Evolutionary conservation across 2,888 invertebrate genomes (phyloP).

Genomic region (Spodoptera littoralis): DNA sequence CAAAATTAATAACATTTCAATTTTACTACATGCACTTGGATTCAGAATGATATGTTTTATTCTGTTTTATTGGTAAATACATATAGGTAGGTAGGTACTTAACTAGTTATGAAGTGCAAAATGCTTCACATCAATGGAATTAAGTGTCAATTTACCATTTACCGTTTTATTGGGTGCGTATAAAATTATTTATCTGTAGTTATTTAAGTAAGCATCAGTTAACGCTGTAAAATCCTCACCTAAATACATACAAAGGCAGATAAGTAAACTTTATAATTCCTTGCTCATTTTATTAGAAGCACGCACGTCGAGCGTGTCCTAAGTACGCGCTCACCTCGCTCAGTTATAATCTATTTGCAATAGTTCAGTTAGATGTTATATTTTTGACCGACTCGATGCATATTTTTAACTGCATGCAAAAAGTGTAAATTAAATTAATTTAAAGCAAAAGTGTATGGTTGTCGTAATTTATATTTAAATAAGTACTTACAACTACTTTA

Average conservation of each 20-base stretch:
- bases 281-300: slow-evolving; percentile 50
- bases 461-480: no score
- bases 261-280: slow-evolving; percentile 39
- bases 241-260: slow-evolving; percentile 39
- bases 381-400: no score
- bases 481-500: no score
- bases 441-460: no score
- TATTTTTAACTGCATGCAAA: no score
- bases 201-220: slow-evolving; percentile 36
- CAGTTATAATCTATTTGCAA: slow-evolving; percentile 1
- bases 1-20: no score
- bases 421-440: no score
- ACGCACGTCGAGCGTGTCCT: slow-evolving; percentile 48
- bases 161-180: slow-evolving; percentile 43
- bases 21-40: no score
- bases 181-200: slow-evolving; percentile 39
- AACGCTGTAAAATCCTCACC: slow-evolving; percentile 35
- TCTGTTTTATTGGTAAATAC: no score
- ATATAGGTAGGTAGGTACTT: neutral
- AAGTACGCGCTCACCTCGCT: slow-evolving; percentile 1
- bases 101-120: neutral
- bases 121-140: slow-evolving; percentile 3
- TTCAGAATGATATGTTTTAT: no score
- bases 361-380: neutral
- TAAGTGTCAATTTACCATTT: slow-evolving; percentile 22